Conservation (phyloP, 2,113 vertebrate genomes). For the Cyprinodon tularosa region DNA sequence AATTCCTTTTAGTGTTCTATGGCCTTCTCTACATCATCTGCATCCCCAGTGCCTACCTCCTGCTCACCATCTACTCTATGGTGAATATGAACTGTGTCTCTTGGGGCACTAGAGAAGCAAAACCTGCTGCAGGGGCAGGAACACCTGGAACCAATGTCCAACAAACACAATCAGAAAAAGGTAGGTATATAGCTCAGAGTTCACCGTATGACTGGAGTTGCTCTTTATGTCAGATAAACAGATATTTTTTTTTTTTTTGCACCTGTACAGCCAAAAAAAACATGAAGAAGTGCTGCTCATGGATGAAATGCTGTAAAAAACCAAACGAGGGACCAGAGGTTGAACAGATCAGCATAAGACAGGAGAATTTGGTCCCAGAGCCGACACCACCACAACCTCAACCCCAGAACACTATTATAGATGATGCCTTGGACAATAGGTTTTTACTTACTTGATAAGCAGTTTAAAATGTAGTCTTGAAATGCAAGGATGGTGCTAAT, state of each 20-base stretch:
- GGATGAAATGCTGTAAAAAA: background rate
- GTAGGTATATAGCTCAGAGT: slow-evolving; percentile 13
- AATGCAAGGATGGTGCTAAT: background rate
- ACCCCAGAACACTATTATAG: background rate
- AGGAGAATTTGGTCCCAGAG: background rate
- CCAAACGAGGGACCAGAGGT: background rate
- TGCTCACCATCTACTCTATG: slow-evolving; percentile 79
- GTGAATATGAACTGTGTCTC: slow-evolving; percentile 80
- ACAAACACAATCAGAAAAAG: slow-evolving; percentile 33
- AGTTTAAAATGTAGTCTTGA: background rate
- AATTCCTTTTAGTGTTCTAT: slow-evolving; percentile 55
- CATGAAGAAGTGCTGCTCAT: background rate
- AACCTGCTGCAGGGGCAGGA: background rate
- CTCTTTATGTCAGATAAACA: background rate
- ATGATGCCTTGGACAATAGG: background rate
- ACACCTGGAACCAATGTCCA: fast-evolving
- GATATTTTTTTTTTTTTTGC: background rate
- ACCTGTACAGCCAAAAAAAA: background rate
- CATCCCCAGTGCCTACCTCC: slow-evolving; percentile 78
- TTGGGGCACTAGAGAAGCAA: slow-evolving; percentile 78
- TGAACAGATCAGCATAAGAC: background rate
- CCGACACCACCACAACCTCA: background rate
- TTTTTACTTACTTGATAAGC: background rate
- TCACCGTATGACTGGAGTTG: background rate
- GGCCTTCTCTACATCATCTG: slow-evolving; percentile 75